Base-by-base conservation (phyloP, 2,888 invertebrate genomes). In the Hypomecis atomaria region DNA sequence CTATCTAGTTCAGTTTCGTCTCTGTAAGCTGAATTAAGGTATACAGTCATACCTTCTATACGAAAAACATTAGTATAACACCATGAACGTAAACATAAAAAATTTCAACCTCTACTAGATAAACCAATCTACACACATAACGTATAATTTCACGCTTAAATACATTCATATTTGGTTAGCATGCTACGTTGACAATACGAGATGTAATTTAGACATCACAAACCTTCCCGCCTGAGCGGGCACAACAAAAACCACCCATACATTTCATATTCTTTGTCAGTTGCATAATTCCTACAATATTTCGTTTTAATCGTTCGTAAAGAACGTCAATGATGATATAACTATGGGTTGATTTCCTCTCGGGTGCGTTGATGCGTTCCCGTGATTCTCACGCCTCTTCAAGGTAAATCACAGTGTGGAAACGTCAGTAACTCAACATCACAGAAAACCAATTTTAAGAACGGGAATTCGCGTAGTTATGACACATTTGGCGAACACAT, bases 321-420 rank as follows among this genome's bases (percentile, higher is more conserved):
- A 67, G 54, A 64, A 67, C 67, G 61, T 23, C 61, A 65, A 65
- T 66, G 56, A 45, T 62, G 55, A 61, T 55, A 50, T 59, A 65
- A 58, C 50, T 65, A 61, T 65, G 54, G 61, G 54, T 60, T 61
- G 65, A 42, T 64, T 71, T 71, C 71, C 71, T 71, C 40, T 59
- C 59, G 53, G 43, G 54, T 50, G 47, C 64, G 57, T 70, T 65
- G 43, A 50, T 50, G 47, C 64, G 57, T 70, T 65, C 59, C 54
- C 40, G 59, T 47, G 42, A 10, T 66, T 72, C 72, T 64, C 72
- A 72, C 72, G 72, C 72, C 69, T 72, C 72, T 69, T 54, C 71
- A 72, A 72, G 71, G 71, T 67, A 52, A 62, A n/a, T 11, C 58
- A 40, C 56, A 60, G 60, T 60, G 37, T 45, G 60, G 62, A 58